Conservation (phyloP, 1,140 invertebrate species). For the Anastrepha obliqua region DNA sequence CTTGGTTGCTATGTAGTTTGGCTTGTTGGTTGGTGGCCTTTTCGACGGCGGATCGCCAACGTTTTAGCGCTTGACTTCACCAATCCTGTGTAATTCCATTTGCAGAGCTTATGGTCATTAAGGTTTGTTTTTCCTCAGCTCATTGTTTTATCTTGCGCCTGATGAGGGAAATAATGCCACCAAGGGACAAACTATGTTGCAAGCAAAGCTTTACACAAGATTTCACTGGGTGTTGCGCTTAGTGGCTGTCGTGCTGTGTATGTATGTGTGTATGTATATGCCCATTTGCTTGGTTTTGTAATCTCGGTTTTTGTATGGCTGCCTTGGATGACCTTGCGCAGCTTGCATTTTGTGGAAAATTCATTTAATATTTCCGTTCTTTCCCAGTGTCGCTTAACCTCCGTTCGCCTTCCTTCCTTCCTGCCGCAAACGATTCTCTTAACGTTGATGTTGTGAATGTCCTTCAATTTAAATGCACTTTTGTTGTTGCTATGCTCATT, state of each 20-base stretch:
- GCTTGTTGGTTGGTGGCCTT: not conserved
- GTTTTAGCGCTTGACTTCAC: conserved; percentile 47
- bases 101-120: conserved; percentile 52
- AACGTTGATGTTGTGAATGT: conserved; percentile 8
- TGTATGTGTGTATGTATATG: not conserved
- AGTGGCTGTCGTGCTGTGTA: not conserved
- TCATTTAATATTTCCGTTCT: conserved; percentile 42
- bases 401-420: not conserved
- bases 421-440: not conserved
- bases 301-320: conserved; percentile 40
- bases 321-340: conserved; percentile 24
- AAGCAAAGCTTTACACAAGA: not conserved
- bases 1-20: not conserved
- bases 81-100: conserved; percentile 51
- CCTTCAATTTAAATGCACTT: conserved; percentile 31
- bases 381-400: not conserved
- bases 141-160: conserved; percentile 27
- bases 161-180: not conserved
- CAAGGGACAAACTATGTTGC: not conserved
- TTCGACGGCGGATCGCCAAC: conserved; percentile 6
- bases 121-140: conserved; percentile 46
- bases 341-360: conserved; percentile 37
- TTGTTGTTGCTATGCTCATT: conserved; percentile 1
- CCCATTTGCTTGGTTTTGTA: not conserved
- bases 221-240: not conserved